Conservation (phyloP, 1,140 invertebrate genomes). For the Cydia strobilella region DNA sequence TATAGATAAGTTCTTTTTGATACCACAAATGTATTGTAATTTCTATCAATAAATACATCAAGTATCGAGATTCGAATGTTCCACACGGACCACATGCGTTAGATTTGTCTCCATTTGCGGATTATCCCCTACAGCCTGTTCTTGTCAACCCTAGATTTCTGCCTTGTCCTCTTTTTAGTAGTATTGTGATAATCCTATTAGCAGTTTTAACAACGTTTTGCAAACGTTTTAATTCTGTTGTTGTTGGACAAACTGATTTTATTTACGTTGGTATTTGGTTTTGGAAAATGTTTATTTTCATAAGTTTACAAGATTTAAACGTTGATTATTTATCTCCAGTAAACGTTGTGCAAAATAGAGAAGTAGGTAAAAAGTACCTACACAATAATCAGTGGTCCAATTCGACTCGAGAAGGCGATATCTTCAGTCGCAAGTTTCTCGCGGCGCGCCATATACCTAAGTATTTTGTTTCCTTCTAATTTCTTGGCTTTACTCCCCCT, state of each 20-base stretch:
- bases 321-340: too few relatives aligned
- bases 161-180: neutral
- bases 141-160: constrained; percentile 12
- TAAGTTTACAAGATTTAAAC: neutral
- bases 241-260: neutral
- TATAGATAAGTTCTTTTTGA: too few relatives aligned
- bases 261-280: neutral
- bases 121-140: neutral
- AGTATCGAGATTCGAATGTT: neutral
- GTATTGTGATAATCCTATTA: constrained; percentile 21
- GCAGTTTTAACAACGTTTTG: constrained; percentile 4
- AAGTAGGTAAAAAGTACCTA: too few relatives aligned
- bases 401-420: too few relatives aligned
- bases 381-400: too few relatives aligned
- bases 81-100: neutral
- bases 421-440: too few relatives aligned
- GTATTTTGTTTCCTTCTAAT: too few relatives aligned
- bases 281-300: neutral
- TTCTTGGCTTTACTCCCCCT: too few relatives aligned
- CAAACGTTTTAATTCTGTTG: constrained; percentile 26
- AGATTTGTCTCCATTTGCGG: constrained; percentile 18
- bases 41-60: too few relatives aligned
- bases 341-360: too few relatives aligned
- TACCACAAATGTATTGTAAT: too few relatives aligned
- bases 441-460: too few relatives aligned